These are phyloP conservation scores for Balearica regulorum DNA, from an alignment of 2,797 vertebrate genomes.

Conservation along the genomic window DNA sequence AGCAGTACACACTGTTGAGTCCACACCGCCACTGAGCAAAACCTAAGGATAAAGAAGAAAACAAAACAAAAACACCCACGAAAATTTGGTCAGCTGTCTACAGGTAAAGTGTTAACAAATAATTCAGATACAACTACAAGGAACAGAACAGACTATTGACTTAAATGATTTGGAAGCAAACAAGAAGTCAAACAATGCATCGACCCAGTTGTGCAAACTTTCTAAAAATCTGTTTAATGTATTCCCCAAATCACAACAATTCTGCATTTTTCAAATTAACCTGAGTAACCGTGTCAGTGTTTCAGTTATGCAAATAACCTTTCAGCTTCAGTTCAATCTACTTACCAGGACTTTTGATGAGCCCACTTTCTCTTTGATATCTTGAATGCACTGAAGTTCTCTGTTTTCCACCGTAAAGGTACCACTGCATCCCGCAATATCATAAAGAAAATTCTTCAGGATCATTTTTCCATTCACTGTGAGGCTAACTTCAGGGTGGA, in stretches of 20 bases:
- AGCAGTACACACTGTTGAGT: constrained; percentile 98
- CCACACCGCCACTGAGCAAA: constrained; percentile 95
- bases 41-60: constrained; percentile 74
- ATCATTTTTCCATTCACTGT: constrained; percentile 93
- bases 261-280: neutral
- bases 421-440: constrained; percentile 91
- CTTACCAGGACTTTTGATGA: constrained; percentile 96
- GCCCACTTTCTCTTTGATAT: constrained; percentile 89
- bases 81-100: neutral
- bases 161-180: neutral
- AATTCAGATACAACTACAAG: neutral
- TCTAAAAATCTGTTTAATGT: neutral
- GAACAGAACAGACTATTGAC: neutral
- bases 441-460: constrained; percentile 95
- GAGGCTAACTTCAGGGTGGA: constrained; percentile 97
- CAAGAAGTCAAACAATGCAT: neutral
- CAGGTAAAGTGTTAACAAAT: neutral
- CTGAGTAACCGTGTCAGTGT: rapidly evolving
- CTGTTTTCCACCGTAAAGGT: constrained; percentile 95
- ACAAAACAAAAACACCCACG: neutral
- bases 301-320: neutral
- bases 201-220: rapidly evolving
- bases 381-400: constrained; percentile 85
- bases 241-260: neutral
- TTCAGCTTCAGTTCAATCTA: neutral